Percentiles rank a stretch among this genome's conserved stretches.
Evolutionary conservation across 2,113 vertebrate genomes (phyloP).

Genomic region (Clupea harengus): DNA sequence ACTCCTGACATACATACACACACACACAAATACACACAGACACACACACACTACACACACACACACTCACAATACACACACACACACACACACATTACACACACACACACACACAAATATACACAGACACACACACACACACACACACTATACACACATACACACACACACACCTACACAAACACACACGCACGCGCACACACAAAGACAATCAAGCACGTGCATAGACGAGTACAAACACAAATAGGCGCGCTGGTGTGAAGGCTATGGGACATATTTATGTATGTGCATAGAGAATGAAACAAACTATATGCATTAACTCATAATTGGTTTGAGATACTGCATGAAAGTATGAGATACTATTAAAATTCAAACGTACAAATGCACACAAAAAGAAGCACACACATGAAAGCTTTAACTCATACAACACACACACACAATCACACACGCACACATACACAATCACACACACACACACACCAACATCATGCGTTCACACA

Average conservation of each 20-base stretch:
- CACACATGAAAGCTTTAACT: background rate
- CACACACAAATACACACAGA: conserved; percentile 32
- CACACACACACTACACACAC: background rate
- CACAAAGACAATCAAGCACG: background rate
- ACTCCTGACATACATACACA: background rate
- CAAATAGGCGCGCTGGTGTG: no score
- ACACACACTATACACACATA: conserved; percentile 9
- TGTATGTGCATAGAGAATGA: no score
- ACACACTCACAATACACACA: conserved; percentile 1
- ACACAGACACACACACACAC: conserved; percentile 30
- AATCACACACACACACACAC: background rate
- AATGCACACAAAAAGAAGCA: background rate
- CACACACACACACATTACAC: background rate
- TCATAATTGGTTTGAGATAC: no score
- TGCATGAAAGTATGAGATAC: no score
- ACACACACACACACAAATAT: conserved; percentile 3
- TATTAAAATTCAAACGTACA: background rate
- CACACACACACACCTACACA: background rate
- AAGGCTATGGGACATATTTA: no score
- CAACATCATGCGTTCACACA: background rate
- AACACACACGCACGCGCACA: background rate
- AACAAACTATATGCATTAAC: no score
- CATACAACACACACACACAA: background rate
- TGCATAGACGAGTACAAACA: no score
- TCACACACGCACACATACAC: background rate